Conservation (phyloP, 2,797 vertebrate species). For the Sternarchorhynchus goeldii region DNA sequence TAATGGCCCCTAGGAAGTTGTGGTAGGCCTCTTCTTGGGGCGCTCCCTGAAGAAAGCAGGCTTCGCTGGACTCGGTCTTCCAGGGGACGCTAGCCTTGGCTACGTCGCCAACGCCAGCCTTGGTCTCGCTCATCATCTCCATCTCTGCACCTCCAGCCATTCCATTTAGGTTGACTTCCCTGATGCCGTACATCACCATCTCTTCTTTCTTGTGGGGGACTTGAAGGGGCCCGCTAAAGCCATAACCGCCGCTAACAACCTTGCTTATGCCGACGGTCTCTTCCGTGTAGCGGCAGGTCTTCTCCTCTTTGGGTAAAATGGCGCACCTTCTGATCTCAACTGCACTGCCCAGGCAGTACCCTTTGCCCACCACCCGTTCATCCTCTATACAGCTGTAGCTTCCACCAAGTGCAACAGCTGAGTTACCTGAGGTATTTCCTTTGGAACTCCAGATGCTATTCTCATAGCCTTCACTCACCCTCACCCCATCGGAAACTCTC, state of each 20-base stretch:
- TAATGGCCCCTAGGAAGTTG: conserved; percentile 72
- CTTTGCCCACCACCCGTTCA: conserved; percentile 74
- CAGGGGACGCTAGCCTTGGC: conserved; percentile 72
- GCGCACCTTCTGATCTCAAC: conserved; percentile 77
- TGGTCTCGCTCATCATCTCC: conserved; percentile 67
- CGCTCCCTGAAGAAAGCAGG: conserved; percentile 70
- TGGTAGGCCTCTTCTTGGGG: conserved; percentile 76
- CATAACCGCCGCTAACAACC: conserved; percentile 68
- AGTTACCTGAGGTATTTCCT: conserved; percentile 80
- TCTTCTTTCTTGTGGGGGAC: conserved; percentile 78
- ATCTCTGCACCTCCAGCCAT: conserved; percentile 64
- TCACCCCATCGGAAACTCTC: conserved; percentile 71
- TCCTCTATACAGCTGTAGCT: conserved; percentile 76
- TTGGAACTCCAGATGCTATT: conserved; percentile 77
- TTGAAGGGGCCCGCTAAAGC: conserved; percentile 72
- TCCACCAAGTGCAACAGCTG: conserved; percentile 68
- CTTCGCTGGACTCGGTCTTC: conserved; percentile 71
- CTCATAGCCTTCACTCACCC: conserved; percentile 74
- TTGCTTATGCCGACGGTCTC: conserved; percentile 71
- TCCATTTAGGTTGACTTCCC: conserved; percentile 69
- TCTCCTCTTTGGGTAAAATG: conserved; percentile 77
- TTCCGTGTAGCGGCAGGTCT: conserved; percentile 76
- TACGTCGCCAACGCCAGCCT: conserved; percentile 66
- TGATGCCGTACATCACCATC: conserved; percentile 77
- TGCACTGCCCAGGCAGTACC: conserved; percentile 76